phyloP scores from a whole-genome alignment of 2,888 invertebrate species.

The Exocentrus adspersus region DNA sequence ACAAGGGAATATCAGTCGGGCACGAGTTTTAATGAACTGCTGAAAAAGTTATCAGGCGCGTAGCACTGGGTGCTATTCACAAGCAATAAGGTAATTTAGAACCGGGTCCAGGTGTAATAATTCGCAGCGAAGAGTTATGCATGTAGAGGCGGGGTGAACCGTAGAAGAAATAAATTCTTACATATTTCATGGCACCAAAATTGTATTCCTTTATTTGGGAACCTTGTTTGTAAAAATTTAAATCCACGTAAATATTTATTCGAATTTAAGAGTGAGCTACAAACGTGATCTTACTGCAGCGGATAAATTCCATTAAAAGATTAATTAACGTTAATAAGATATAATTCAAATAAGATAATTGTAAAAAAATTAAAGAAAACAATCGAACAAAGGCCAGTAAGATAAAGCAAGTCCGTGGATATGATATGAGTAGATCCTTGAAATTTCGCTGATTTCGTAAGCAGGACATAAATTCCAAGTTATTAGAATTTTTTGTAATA shows the following conservation, averaged over 20 bases:
- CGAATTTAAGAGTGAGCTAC: too few relatives aligned
- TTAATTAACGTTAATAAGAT: too few relatives aligned
- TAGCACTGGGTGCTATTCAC: constrained; percentile 47
- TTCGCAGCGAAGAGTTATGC: constrained; percentile 34
- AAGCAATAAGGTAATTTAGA: constrained; percentile 40
- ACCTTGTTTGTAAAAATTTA: not conserved
- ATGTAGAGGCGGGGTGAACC: constrained; percentile 26
- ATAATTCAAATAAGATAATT: too few relatives aligned
- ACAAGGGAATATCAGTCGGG: constrained; percentile 41
- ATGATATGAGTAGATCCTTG: too few relatives aligned
- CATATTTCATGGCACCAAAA: constrained; percentile 2
- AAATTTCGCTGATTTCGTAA: too few relatives aligned
- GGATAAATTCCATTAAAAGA: too few relatives aligned
- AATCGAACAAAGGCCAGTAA: too few relatives aligned
- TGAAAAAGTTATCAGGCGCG: constrained; percentile 54
- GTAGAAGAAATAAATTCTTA: constrained; percentile 18
- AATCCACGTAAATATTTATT: not conserved
- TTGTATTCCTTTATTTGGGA: not conserved
- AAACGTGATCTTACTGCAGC: too few relatives aligned
- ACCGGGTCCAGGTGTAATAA: constrained; percentile 54
- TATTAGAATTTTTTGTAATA: too few relatives aligned
- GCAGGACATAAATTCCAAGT: too few relatives aligned
- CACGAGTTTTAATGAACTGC: constrained; percentile 55
- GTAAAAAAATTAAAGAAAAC: too few relatives aligned
- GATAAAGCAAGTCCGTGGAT: too few relatives aligned